Evolutionary conservation across 2,888 invertebrate species (phyloP), one percentile per base, ranked within the genome.

Genomic region (Agriopis aurantiaria): DNA sequence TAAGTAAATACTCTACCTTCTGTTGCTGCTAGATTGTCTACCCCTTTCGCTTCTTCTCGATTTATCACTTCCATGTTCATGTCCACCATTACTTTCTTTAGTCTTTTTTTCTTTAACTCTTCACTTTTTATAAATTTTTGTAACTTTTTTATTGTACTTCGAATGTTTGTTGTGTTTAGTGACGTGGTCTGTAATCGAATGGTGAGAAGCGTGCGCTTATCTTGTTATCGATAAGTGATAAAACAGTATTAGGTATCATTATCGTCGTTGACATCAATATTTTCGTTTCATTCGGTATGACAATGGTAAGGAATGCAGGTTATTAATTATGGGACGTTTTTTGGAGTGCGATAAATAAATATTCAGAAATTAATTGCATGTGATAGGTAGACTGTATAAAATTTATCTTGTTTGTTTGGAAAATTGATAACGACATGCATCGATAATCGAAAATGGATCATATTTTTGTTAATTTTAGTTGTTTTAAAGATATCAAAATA

Each of bases 11-110:
- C 43, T 58, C 79, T 83, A 92, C 92, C 92, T 80, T 84, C 80
- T 17, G 88, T 91, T 7, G 83, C 88, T 11, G 78, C 81, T 8
- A 75, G 83, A 74, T 92, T 91, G 65, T 92, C 91, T 17, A 85
- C 73, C 33, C 91, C 91, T 58, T 68, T 80, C 11, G 70, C 61
- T 14, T 70, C 72, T 52, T 63, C 75, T 48, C 51, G 70, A 14
- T 72, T 57, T 60, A 64, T 63, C 14, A 62, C 65, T 55, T 66
- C 66, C 70, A 71, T 66, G 14, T 51, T 40, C 45, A 63, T 11
- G 46, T 82, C 80, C 41, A 74, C 78, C 82, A 86, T 84, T 17
- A 11, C 7, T 23, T 52, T 51, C 12, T 17, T 5, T 17, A 45
- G 17, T 23, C 17, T 23, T 23, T 23, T 2, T 23, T 17, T 14